These are phyloP conservation scores for Cetoscarus ocellatus DNA, from an alignment of 2,797 vertebrate species.

Conservation along the genomic window DNA sequence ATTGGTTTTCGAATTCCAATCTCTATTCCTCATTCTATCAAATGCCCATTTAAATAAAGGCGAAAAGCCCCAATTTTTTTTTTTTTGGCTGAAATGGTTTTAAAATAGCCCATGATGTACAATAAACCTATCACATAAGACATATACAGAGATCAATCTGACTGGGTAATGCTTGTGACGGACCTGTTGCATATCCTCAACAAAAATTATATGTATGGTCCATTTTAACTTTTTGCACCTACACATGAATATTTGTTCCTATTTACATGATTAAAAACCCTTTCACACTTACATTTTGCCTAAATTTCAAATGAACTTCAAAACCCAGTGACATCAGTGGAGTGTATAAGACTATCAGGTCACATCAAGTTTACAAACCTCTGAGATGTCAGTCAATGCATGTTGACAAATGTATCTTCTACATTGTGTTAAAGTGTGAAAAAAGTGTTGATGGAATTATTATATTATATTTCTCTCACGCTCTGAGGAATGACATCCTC, in stretches of 20 bases:
- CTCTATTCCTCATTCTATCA: too few relatives aligned
- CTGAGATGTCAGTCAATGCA: conserved; percentile 1
- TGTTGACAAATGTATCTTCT: neutral
- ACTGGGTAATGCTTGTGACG: neutral
- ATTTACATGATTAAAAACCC: conserved; percentile 8
- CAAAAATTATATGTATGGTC: neutral
- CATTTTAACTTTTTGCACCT: neutral
- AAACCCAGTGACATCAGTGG: neutral
- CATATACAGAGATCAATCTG: neutral
- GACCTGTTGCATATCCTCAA: neutral
- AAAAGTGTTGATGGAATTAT: neutral
- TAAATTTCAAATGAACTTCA: neutral
- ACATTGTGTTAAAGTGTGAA: neutral
- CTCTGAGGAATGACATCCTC: conserved; percentile 10
- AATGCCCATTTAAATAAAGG: too few relatives aligned
- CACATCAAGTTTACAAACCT: neutral
- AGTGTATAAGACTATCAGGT: neutral
- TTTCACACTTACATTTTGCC: neutral
- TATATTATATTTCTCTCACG: neutral
- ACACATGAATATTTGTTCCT: too few relatives aligned
- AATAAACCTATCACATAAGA: neutral
- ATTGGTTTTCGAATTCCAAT: too few relatives aligned
- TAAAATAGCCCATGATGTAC: neutral
- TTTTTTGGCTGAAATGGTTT: too few relatives aligned
- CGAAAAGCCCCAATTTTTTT: too few relatives aligned